Evolutionary conservation across 2,888 invertebrate genomes (phyloP).

Genomic region (Tryphoninae sp.): DNA sequence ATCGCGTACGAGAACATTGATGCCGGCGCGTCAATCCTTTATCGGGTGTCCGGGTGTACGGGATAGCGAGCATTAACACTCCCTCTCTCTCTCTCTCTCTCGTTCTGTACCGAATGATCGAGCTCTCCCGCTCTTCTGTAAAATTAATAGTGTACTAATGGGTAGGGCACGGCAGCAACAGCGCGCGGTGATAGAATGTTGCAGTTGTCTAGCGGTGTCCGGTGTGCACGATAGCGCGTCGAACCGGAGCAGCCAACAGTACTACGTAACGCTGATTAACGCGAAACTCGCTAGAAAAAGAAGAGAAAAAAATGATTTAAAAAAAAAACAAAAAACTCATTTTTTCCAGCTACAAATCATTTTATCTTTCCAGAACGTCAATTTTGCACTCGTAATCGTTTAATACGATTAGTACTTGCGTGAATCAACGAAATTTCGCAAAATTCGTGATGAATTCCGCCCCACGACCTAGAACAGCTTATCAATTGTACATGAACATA

Average conservation of each 20-base stretch:
- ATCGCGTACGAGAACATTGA: constrained; percentile 66
- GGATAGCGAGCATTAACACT: constrained; percentile 58
- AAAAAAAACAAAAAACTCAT: too few species aligned
- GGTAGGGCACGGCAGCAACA: constrained; percentile 50
- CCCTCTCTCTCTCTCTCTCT: constrained; percentile 31
- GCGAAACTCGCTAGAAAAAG: too few species aligned
- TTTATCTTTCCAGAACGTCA: too few species aligned
- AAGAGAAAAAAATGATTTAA: too few species aligned
- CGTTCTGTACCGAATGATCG: constrained; percentile 11
- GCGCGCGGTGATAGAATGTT: constrained; percentile 18
- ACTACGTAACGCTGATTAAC: too few species aligned
- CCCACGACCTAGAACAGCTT: too few species aligned
- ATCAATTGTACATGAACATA: background rate
- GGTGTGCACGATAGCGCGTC: background rate
- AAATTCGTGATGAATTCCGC: too few species aligned
- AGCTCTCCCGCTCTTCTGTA: constrained; percentile 18
- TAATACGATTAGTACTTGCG: too few species aligned
- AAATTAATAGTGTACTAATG: constrained; percentile 61
- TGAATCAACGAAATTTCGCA: too few species aligned
- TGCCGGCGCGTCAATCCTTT: constrained; percentile 63
- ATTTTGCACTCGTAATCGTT: too few species aligned
- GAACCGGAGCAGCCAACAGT: background rate
- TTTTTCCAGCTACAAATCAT: too few species aligned
- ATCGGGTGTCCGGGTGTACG: constrained; percentile 57
- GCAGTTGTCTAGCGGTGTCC: constrained; percentile 28